These are phyloP conservation scores for Gorsachius magnificus DNA, from an alignment of 2,797 vertebrate species.

Conservation along the genomic window DNA sequence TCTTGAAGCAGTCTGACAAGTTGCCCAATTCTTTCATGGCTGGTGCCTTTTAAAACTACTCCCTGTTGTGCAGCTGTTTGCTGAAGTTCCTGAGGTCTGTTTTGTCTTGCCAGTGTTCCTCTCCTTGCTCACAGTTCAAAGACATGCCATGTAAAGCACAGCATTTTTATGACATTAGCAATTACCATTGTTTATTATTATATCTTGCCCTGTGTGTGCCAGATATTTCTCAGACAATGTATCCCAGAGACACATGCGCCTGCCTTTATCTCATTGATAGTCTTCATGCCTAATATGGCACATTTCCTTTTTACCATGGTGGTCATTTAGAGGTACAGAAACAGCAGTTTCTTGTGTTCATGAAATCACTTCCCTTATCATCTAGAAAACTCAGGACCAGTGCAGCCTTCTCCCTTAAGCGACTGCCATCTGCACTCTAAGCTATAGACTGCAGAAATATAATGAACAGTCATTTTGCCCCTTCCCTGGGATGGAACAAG, in stretches of 20 bases:
- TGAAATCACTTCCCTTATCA: not conserved
- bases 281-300: not conserved
- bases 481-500: not conserved
- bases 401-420: not conserved
- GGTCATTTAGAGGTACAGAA: not conserved
- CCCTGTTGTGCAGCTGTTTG: constrained; percentile 62
- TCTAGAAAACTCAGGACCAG: not conserved
- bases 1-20: not conserved
- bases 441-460: not conserved
- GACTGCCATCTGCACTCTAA: not conserved
- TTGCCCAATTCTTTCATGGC: constrained; percentile 29
- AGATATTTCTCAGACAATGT: not conserved
- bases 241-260: not conserved
- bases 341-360: not conserved
- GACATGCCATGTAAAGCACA: constrained; percentile 10
- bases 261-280: not conserved
- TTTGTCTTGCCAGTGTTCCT: constrained; percentile 62
- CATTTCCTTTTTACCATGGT: not conserved
- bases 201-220: not conserved
- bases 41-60: constrained; percentile 62
- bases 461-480: not conserved
- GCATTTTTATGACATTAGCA: not conserved
- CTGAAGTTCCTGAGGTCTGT: constrained; percentile 64
- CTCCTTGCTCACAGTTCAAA: constrained; percentile 50
- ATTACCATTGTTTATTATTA: constrained; percentile 26